phyloP scores from a whole-genome alignment of 2,113 vertebrate species.

The Saguinus imperator region DNA sequence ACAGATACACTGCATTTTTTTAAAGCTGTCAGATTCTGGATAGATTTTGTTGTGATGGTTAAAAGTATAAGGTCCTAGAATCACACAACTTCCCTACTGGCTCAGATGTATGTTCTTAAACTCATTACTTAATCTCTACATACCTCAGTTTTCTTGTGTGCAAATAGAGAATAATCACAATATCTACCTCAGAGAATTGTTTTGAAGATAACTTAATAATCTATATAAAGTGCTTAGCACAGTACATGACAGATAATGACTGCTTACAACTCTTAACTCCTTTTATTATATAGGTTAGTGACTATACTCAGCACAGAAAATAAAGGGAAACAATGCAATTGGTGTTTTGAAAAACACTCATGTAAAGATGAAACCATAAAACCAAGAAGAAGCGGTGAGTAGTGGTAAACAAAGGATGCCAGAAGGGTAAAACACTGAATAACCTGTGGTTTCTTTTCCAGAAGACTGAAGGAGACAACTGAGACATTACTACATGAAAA shows the following conservation, averaged over 20 bases:
- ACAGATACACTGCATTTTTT: neutral
- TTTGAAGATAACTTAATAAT: neutral
- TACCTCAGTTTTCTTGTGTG: neutral
- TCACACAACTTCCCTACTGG: neutral
- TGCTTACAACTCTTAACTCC: neutral
- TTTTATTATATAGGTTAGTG: neutral
- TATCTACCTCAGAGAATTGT: no score
- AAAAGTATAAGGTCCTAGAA: neutral
- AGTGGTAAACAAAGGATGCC: neutral
- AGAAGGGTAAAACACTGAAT: neutral
- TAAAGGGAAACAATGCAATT: neutral
- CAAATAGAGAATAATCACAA: neutral
- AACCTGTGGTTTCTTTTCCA: neutral
- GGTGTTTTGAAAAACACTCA: neutral
- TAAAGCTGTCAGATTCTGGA: neutral
- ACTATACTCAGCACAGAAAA: neutral
- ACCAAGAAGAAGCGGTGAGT: fast-evolving
- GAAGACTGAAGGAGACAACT: neutral
- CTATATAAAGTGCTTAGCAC: neutral
- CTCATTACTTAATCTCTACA: neutral
- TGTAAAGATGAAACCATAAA: neutral
- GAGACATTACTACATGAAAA: fast-evolving
- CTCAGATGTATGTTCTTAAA: neutral
- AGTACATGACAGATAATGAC: neutral
- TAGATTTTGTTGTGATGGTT: neutral